Evolutionary conservation across 2,888 invertebrate species (phyloP).

Genomic region (Pilophorus perplexus): DNA sequence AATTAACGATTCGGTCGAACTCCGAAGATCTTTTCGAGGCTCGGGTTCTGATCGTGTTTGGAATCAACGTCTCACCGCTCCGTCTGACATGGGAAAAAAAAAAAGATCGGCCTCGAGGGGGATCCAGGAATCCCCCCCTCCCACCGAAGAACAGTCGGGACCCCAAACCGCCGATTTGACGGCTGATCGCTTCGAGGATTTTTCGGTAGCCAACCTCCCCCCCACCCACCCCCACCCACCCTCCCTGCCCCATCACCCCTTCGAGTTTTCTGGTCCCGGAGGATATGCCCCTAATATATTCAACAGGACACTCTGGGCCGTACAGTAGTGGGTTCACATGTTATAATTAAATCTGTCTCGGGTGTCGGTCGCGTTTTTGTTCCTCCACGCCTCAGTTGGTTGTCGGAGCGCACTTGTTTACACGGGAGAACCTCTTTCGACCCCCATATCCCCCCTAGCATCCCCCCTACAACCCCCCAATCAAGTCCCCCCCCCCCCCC

Average conservation of each 20-base stretch:
- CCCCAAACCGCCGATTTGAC: slow-evolving; percentile 41
- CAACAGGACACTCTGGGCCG: slow-evolving; percentile 42
- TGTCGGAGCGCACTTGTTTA: slow-evolving; percentile 41
- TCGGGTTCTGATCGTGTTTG: neutral
- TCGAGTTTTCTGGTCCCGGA: too few relatives aligned
- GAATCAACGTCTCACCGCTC: slow-evolving; percentile 5
- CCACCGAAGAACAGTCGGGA: too few relatives aligned
- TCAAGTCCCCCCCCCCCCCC: neutral
- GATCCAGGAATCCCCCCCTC: neutral
- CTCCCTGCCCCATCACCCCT: too few relatives aligned
- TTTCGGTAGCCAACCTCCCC: slow-evolving; percentile 41
- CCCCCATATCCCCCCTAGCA: neutral
- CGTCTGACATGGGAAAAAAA: too few relatives aligned
- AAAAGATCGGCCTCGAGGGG: too few relatives aligned
- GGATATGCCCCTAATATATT: slow-evolving; percentile 40
- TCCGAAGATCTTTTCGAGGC: too few relatives aligned
- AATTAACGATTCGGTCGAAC: too few relatives aligned
- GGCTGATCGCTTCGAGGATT: slow-evolving; percentile 35
- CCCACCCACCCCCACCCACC: too few relatives aligned
- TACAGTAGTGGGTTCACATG: slow-evolving; percentile 43
- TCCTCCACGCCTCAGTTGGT: slow-evolving; percentile 39
- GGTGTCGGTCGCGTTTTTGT: slow-evolving; percentile 38
- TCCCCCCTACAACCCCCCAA: too few relatives aligned
- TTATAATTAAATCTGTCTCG: slow-evolving; percentile 44
- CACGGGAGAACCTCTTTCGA: slow-evolving; percentile 24